Evolutionary conservation across 2,888 invertebrate species (phyloP).

Genomic region (Colostygia pectinataria): DNA sequence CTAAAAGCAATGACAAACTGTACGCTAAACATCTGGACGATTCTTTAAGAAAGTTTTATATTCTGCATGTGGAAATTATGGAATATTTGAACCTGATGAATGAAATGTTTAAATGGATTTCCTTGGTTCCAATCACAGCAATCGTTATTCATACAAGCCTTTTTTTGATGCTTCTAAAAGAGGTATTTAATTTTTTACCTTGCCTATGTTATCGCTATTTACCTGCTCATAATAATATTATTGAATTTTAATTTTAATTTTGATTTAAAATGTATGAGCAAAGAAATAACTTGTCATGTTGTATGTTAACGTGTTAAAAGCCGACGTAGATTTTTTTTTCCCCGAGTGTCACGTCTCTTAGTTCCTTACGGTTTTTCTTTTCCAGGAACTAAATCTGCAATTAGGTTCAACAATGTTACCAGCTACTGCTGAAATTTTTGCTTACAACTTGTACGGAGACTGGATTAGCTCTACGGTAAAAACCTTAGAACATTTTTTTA

Average conservation of each 20-base stretch:
- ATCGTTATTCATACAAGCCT: conserved; percentile 49
- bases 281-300: no score
- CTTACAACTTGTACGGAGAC: conserved; percentile 65
- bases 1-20: conserved; percentile 30
- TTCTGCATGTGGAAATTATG: conserved; percentile 47
- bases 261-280: no score
- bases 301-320: no score
- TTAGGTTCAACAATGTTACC: conserved; percentile 56
- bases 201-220: not conserved
- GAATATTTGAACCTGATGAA: conserved; percentile 50
- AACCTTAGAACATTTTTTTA: no score
- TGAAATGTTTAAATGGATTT: conserved; percentile 57
- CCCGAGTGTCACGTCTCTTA: no score
- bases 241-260: no score
- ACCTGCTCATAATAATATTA: no score
- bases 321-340: no score
- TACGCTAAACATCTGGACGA: conserved; percentile 50
- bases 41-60: conserved; percentile 50
- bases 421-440: conserved; percentile 50
- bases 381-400: conserved; percentile 55
- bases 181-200: conserved; percentile 45
- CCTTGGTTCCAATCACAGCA: conserved; percentile 50
- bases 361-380: conserved; percentile 11
- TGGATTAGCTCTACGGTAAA: conserved; percentile 62
- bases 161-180: conserved; percentile 50